Evolutionary conservation across 2,113 vertebrate species (phyloP).

Genomic region (Phylloscopus trochiloides): DNA sequence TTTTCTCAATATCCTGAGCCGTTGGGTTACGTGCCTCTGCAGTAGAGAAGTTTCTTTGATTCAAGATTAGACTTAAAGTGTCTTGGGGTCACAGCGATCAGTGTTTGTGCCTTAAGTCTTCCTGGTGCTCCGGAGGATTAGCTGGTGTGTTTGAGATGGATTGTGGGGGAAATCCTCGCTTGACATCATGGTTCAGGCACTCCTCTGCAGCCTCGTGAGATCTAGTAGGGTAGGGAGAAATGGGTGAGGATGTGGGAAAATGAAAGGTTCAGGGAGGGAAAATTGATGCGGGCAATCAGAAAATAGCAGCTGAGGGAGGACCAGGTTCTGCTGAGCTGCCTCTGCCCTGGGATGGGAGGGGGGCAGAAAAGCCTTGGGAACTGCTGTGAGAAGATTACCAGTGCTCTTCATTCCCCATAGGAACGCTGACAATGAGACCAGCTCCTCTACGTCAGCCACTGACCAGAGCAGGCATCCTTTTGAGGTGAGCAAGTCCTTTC

Average conservation of each 20-base stretch:
- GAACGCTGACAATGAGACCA: constrained; percentile 85
- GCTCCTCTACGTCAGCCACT: constrained; percentile 75
- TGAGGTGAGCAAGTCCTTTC: constrained; percentile 69
- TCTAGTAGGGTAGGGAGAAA: neutral
- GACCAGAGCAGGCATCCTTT: constrained; percentile 87
- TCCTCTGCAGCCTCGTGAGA: neutral
- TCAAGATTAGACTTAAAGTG: neutral
- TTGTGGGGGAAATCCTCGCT: neutral
- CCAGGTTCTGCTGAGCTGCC: neutral
- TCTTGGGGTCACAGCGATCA: neutral
- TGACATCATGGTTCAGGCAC: neutral
- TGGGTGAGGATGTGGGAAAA: neutral
- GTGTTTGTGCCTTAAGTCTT: neutral
- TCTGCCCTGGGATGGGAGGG: neutral
- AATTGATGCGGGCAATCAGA: fast-evolving
- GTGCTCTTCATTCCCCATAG: constrained; percentile 36
- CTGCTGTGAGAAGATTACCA: neutral
- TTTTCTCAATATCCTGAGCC: neutral
- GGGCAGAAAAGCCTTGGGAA: neutral
- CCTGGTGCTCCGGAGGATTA: neutral
- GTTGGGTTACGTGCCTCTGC: neutral
- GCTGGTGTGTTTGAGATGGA: neutral
- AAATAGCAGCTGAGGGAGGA: neutral
- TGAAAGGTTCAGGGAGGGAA: fast-evolving
- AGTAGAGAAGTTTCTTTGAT: neutral